Evolutionary conservation across 2,797 vertebrate genomes (phyloP), one percentile per base, ranked within the genome.

Genomic region (Brotula barbata): DNA sequence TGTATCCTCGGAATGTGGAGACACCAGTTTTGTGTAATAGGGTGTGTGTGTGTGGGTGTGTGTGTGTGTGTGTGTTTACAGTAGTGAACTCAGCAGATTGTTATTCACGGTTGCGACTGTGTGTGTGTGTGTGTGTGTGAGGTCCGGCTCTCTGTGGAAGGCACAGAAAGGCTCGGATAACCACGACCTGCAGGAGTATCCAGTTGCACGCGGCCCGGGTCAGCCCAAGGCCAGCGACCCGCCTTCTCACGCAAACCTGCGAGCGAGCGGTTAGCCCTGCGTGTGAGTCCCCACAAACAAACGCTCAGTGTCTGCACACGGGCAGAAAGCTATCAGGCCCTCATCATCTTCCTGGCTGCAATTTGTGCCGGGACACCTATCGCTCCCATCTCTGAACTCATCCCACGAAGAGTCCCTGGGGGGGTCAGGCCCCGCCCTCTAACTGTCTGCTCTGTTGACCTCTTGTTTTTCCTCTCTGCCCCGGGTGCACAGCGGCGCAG

Each of bases 401-500:
- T 64, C 64, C 62, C 77, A 58, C 79, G 69, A 71, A 58, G 69
- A 68, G 44, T n/a, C n/a, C n/a, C 54, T 49, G 14, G 25, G 7
- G 4, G 25, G 25, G 25, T 33, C 31, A 6, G 22, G 6, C 25
- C 25, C n/a, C 7, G 34, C n/a, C 50, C 12, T n/a, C 20, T 22
- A 7, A 21, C 19, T 28, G 4, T 28, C 25, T 28, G 4, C 15
- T 33, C n/a, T 23, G 23, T 43, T 28, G 8, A 4, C 8, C 25
- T 8, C 25, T 28, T 8, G 4, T 8, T 28, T 8, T 28, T 8
- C 25, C 25, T 28, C 25, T 28, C 25, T 28, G 4, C 8, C 25
- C 25, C 4, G n/a, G 4, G 51, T 19, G 28, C 4, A 3, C 91
- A 98, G 97, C 0, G 96, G 96, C 0, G 96, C 97, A 0, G 97